Evolutionary conservation across 2,113 vertebrate genomes (phyloP).

Genomic region (Sula dactylatra): DNA sequence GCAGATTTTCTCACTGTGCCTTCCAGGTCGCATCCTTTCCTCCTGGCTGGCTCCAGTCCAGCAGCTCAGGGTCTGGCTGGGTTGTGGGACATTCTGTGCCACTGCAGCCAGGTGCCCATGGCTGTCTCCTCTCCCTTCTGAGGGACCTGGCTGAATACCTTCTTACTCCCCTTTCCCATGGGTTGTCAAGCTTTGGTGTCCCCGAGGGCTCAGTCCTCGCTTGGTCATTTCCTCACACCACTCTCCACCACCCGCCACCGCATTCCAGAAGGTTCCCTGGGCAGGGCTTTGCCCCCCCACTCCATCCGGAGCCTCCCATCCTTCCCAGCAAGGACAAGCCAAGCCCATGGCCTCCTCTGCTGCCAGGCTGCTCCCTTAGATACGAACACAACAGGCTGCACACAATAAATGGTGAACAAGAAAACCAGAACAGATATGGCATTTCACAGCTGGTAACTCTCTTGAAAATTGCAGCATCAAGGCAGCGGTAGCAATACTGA

Average conservation of each 20-base stretch:
- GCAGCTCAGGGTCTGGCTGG: background rate
- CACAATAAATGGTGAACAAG: fast-evolving
- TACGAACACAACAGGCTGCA: background rate
- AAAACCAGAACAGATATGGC: background rate
- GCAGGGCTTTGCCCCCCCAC: background rate
- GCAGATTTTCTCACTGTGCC: background rate
- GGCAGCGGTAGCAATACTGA: background rate
- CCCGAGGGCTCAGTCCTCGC: background rate
- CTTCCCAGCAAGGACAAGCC: background rate
- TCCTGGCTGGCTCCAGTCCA: background rate
- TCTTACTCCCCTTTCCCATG: background rate
- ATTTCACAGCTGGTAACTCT: background rate
- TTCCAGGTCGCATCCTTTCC: background rate
- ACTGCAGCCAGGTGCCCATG: fast-evolving
- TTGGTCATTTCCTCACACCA: background rate
- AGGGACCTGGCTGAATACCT: background rate
- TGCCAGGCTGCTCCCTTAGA: background rate
- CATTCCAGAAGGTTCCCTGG: background rate
- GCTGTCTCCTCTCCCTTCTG: background rate
- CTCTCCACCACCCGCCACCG: fast-evolving
- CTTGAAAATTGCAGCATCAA: background rate
- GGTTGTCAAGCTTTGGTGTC: background rate
- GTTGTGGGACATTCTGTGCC: background rate
- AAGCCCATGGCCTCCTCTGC: background rate
- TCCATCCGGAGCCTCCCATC: fast-evolving